Evolutionary conservation across 2,888 invertebrate species (phyloP).

Genomic region (Drosophila anceps): DNA sequence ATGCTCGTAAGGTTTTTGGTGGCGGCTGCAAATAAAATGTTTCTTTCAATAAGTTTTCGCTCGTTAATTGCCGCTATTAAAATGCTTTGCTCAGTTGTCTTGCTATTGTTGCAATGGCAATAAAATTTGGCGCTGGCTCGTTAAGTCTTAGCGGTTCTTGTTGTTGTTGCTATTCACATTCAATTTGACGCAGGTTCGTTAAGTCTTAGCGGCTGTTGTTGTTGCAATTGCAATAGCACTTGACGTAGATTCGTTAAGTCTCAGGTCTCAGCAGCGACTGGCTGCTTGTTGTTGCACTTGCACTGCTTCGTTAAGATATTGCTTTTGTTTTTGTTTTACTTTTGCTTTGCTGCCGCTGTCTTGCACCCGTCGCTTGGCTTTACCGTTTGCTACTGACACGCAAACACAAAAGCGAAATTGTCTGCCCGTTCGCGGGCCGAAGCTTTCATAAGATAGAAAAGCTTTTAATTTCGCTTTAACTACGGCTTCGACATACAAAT

Average conservation of each 20-base stretch:
- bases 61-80: neutral
- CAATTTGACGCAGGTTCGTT: neutral
- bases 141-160: neutral
- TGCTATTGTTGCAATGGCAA: neutral
- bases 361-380: conserved; percentile 17
- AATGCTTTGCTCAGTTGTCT: neutral
- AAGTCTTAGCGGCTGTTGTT: conserved; percentile 1
- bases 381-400: conserved; percentile 47
- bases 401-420: conserved; percentile 8
- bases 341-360: conserved; percentile 1
- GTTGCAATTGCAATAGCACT: neutral
- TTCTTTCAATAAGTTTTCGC: neutral
- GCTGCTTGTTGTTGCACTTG: too few species aligned
- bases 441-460: conserved; percentile 22
- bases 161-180: neutral
- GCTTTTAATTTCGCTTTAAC: conserved; percentile 39
- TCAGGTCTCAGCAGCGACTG: too few species aligned
- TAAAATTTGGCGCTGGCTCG: neutral
- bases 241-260: neutral
- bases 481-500: conserved; percentile 29
- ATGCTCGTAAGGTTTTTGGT: neutral
- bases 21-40: neutral
- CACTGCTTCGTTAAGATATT: conserved; percentile 7
- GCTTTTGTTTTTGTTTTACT: conserved; percentile 4
- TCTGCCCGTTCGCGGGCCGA: conserved; percentile 5